Evolutionary conservation across 2,888 invertebrate genomes (phyloP).

Genomic region (Ypsolopha sequella): DNA sequence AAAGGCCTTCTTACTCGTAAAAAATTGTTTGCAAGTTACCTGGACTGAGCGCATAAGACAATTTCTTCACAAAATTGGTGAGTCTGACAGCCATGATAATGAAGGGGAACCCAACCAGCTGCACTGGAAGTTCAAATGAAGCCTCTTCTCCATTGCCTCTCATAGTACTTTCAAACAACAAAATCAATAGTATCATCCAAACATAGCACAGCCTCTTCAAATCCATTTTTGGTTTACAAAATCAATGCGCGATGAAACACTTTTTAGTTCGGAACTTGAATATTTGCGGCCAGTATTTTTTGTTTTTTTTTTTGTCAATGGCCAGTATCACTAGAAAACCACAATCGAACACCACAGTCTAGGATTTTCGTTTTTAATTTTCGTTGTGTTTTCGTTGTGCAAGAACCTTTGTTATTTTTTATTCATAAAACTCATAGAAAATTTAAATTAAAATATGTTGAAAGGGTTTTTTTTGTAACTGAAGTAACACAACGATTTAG

Average conservation of each 20-base stretch:
- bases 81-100: conserved; percentile 84
- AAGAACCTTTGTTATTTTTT: no score
- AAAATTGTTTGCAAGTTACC: conserved; percentile 64
- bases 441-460: no score
- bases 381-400: no score
- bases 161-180: conserved; percentile 42
- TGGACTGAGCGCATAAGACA: conserved; percentile 85
- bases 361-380: background rate
- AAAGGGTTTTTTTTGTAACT: conserved; percentile 9
- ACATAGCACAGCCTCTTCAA: conserved; percentile 42
- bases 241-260: conserved; percentile 1
- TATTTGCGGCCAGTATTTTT: conserved; percentile 1
- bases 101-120: conserved; percentile 86
- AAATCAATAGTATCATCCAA: conserved; percentile 35
- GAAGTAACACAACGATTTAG: conserved; percentile 40
- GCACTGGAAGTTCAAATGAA: conserved; percentile 75
- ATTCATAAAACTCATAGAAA: no score
- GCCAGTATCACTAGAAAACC: background rate
- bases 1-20: no score
- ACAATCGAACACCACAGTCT: background rate
- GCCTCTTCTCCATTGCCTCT: conserved; percentile 38
- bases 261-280: background rate
- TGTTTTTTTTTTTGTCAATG: conserved; percentile 2
- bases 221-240: conserved; percentile 30
- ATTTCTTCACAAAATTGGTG: conserved; percentile 86